Conservation (phyloP, 2,888 invertebrate genomes). For the Ormyrus nitidulus region DNA sequence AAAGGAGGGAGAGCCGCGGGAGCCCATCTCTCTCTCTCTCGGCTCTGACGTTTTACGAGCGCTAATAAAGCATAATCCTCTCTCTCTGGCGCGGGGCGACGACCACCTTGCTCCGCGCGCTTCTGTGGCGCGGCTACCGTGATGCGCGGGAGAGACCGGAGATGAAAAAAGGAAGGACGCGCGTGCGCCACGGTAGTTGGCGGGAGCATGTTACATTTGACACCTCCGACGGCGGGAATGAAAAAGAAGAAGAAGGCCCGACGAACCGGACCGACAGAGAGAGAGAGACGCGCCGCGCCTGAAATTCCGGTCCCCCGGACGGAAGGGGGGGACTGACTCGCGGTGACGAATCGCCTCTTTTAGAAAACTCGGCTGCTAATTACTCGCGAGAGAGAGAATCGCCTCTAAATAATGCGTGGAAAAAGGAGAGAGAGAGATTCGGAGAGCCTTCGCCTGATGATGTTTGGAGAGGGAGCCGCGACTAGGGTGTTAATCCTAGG, state of each 20-base stretch:
- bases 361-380: too few relatives aligned
- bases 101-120: background rate
- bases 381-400: too few relatives aligned
- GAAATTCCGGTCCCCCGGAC: slow-evolving; percentile 44
- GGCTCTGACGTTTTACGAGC: too few relatives aligned
- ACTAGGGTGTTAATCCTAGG: background rate
- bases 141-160: background rate
- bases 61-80: too few relatives aligned
- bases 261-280: slow-evolving; percentile 23
- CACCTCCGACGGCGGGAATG: slow-evolving; percentile 61
- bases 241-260: slow-evolving; percentile 13
- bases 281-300: slow-evolving; percentile 35
- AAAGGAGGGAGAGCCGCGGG: too few relatives aligned
- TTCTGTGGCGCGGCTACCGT: slow-evolving; percentile 15
- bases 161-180: slow-evolving; percentile 42
- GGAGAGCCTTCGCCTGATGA: too few relatives aligned
- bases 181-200: slow-evolving; percentile 71
- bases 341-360: slow-evolving; percentile 6
- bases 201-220: slow-evolving; percentile 72
- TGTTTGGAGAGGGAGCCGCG: too few relatives aligned
- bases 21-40: too few relatives aligned
- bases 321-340: background rate
- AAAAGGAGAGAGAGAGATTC: too few relatives aligned
- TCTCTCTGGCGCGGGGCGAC: too few relatives aligned
- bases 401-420: too few relatives aligned